These are phyloP conservation scores for Lasioglossum figueresi DNA, from an alignment of 2,888 invertebrate species.

Conservation along the genomic window DNA sequence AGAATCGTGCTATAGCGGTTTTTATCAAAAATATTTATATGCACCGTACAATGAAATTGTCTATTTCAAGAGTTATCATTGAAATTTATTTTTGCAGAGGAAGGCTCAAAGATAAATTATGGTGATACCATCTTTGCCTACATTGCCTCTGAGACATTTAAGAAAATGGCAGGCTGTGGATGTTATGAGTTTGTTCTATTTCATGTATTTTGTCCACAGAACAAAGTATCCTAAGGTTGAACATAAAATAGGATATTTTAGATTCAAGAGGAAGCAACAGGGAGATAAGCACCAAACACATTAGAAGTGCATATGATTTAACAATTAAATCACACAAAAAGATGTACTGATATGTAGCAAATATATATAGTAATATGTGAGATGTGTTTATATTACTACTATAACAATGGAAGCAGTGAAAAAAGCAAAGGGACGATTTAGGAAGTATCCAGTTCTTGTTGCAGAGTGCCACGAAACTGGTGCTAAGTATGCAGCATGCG, in stretches of 20 bases:
- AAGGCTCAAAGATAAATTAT: slow-evolving; percentile 57
- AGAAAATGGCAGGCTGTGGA: too few species aligned
- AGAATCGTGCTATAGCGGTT: neutral
- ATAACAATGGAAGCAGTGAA: slow-evolving; percentile 91
- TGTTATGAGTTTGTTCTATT: rapidly evolving
- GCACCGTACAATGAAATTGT: slow-evolving; percentile 72
- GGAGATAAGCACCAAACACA: neutral
- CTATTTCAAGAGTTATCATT: neutral
- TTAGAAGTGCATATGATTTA: slow-evolving; percentile 9
- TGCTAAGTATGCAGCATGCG: slow-evolving; percentile 91
- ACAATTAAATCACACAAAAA: neutral
- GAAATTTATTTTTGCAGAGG: slow-evolving; percentile 51
- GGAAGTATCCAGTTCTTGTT: slow-evolving; percentile 90
- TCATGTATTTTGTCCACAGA: neutral
- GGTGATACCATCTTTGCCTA: neutral
- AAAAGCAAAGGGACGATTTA: slow-evolving; percentile 89
- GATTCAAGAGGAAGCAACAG: neutral
- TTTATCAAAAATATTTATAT: neutral
- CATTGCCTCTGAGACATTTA: neutral
- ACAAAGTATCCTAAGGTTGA: neutral
- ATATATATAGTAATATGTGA: slow-evolving; percentile 15
- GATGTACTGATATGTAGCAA: slow-evolving; percentile 28
- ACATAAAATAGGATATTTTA: neutral
- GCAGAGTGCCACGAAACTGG: slow-evolving; percentile 90
- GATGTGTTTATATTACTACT: slow-evolving; percentile 2